Evolutionary conservation across 2,797 vertebrate species (phyloP), one percentile per base, ranked within the genome.

Genomic region (Argyrosomus regius): DNA sequence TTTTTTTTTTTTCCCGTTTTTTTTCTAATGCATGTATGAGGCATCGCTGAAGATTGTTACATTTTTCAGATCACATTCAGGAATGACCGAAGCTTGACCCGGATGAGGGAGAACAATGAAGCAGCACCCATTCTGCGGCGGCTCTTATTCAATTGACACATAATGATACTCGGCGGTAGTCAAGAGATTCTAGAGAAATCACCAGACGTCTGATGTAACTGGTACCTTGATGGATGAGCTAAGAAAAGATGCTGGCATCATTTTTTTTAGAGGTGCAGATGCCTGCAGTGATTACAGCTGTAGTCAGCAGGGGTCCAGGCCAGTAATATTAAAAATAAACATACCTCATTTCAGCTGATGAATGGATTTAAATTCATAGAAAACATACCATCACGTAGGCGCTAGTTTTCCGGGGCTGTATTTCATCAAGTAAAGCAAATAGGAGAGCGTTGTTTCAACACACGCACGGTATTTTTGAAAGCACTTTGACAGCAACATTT

Each of bases 51-150:
- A 71, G 81, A 88, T 84, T 74, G 82, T 81, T 67, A 58, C 75
- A 81, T 92, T 89, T 88, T 85, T 91, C 76, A 87, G 62, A 70
- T 80, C 63, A 71, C 85, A 84, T 72, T 85, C 81, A 61, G 80
- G 77, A 75, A 52, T 91, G 93, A 92, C 91, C 92, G 71, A 16
- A 59, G 78, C 68, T 58, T 85, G 91, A 93, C 92, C 92, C 57
- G 78, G 41, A 83, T 6, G 57, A 39, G 35, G 58, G 72, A 80
- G 84, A 87, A 87, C 83, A 87, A 72, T 75, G 72, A 80, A 67
- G 78, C 57, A 43, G 72, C 65, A 56, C 59, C 80, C 49, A n/a
- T 75, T 58, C 24, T 18, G 22, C 53, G 63, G 24, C 5, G 0
- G 26, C 49, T 80, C 6, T 80, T 72, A 83, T 70, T 86, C 74